Percentiles rank a stretch among this genome's conserved stretches.
Conservation (phyloP, 2,888 invertebrate species). For the Mactromeris polynyma region DNA sequence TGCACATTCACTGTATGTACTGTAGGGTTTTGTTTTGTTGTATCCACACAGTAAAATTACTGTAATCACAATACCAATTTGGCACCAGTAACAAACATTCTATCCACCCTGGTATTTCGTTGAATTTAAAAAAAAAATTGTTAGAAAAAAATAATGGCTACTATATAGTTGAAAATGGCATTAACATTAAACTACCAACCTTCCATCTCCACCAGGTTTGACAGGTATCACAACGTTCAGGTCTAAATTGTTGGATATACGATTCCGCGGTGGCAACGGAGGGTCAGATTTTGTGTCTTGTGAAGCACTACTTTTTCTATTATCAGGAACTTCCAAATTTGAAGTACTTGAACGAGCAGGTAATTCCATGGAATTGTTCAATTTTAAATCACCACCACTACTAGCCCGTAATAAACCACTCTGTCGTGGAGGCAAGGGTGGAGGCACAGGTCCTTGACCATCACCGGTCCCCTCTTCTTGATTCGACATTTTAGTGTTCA, state of each 20-base stretch:
- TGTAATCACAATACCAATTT: too few species aligned
- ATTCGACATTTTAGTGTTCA: slow-evolving; percentile 37
- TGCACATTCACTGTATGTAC: too few species aligned
- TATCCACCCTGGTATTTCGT: too few species aligned
- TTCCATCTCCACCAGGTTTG: slow-evolving; percentile 63
- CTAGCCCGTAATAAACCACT: slow-evolving; percentile 63
- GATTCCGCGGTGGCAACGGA: slow-evolving; percentile 80
- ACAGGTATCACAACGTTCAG: slow-evolving; percentile 79
- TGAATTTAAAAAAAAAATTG: too few species aligned
- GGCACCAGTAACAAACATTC: too few species aligned
- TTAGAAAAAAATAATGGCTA: too few species aligned
- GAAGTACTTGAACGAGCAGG: slow-evolving; percentile 28
- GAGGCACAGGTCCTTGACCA: slow-evolving; percentile 57
- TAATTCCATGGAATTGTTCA: slow-evolving; percentile 28
- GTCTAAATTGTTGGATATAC: slow-evolving; percentile 73
- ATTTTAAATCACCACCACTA: slow-evolving; percentile 49
- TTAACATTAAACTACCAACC: slow-evolving; percentile 8
- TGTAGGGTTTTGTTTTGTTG: too few species aligned
- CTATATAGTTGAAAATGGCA: background rate
- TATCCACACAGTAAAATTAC: too few species aligned
- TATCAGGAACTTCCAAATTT: slow-evolving; percentile 14
- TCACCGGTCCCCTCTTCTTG: slow-evolving; percentile 41
- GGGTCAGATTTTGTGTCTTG: slow-evolving; percentile 57
- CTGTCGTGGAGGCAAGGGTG: slow-evolving; percentile 76
- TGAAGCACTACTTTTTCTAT: slow-evolving; percentile 22